phyloP scores from a whole-genome alignment of 1,140 invertebrate genomes.

The Drosophila arawakana region DNA sequence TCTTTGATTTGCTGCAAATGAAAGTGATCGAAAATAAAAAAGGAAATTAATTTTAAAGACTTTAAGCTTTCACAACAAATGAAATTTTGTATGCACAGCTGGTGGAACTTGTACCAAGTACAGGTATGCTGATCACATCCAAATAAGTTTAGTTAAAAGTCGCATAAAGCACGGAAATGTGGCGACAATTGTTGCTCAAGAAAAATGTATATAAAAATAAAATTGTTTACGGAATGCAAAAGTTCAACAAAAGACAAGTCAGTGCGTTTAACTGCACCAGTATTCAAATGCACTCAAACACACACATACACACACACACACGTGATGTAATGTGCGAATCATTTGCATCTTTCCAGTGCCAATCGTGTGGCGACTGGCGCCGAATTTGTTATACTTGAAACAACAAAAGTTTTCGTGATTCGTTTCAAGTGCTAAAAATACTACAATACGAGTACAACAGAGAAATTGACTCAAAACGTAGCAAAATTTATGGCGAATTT shows the following conservation, averaged over 20 bases:
- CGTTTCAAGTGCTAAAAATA: constrained; percentile 62
- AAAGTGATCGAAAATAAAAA: constrained; percentile 36
- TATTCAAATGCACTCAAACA: constrained; percentile 10
- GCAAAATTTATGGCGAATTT: constrained; percentile 46
- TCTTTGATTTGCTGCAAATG: constrained; percentile 94
- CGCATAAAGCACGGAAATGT: constrained; percentile 40
- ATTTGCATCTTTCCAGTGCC: constrained; percentile 58
- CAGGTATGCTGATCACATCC: constrained; percentile 7
- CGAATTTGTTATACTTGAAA: constrained; percentile 51
- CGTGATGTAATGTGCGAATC: constrained; percentile 24
- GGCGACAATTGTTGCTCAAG: constrained; percentile 46
- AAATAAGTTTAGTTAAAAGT: constrained; percentile 9
- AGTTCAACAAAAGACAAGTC: constrained; percentile 25
- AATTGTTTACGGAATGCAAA: constrained; percentile 29
- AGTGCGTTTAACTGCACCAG: constrained; percentile 13
- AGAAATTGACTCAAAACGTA: background rate
- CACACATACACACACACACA: constrained; percentile 23
- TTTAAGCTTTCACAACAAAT: constrained; percentile 25
- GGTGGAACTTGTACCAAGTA: constrained; percentile 5
- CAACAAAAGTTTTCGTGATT: constrained; percentile 42
- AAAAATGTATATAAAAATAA: constrained; percentile 21
- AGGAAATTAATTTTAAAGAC: constrained; percentile 26
- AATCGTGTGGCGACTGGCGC: constrained; percentile 55
- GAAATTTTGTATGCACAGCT: constrained; percentile 30
- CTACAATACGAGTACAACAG: background rate